These are phyloP conservation scores for Labrus mixtus DNA, from an alignment of 2,113 vertebrate species.

Conservation along the genomic window DNA sequence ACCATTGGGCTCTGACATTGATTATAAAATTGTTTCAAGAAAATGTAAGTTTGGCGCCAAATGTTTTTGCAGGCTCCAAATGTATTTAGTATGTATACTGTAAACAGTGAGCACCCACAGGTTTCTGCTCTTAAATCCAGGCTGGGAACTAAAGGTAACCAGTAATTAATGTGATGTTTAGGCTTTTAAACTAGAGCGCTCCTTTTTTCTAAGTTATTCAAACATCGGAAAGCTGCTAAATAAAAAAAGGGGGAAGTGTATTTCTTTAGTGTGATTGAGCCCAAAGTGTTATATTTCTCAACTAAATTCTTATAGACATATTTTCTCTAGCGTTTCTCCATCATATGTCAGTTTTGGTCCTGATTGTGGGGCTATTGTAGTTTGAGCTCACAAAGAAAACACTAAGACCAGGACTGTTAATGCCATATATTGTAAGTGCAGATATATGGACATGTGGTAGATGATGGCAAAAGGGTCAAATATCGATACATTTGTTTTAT, in stretches of 20 bases:
- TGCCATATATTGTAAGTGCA: too few relatives aligned
- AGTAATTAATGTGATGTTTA: background rate
- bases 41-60: background rate
- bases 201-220: background rate
- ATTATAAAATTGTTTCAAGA: conserved; percentile 13
- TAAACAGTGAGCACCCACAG: background rate
- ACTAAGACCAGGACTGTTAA: too few relatives aligned
- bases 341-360: background rate
- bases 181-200: background rate
- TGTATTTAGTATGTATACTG: too few relatives aligned
- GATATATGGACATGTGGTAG: too few relatives aligned
- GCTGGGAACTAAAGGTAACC: background rate
- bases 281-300: background rate
- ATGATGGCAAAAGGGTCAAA: too few relatives aligned
- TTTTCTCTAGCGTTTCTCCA: background rate
- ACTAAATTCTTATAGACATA: background rate
- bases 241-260: background rate
- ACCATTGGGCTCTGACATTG: conserved; percentile 18
- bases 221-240: background rate
- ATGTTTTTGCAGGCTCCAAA: background rate
- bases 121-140: background rate
- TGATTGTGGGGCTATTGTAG: background rate
- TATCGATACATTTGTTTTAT: too few relatives aligned
- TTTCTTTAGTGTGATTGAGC: background rate
- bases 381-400: too few relatives aligned